A percentile compares a stretch with the other conserved stretches of the same genome.
phyloP scores from a whole-genome alignment of 2,888 invertebrate genomes.

The Pyrochroa serraticornis region DNA sequence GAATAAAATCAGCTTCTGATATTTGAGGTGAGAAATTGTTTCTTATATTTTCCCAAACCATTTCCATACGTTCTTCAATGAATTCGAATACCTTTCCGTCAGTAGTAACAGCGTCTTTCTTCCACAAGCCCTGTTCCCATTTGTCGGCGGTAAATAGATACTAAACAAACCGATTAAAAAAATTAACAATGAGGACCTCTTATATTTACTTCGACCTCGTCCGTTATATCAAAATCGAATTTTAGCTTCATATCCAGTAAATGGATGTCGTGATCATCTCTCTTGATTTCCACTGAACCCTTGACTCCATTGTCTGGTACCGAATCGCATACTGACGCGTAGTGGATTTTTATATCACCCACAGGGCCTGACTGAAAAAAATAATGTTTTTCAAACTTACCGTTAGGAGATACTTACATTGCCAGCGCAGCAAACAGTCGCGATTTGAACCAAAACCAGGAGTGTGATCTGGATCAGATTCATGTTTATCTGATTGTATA shows the following conservation, averaged over 20 bases:
- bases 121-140: constrained; percentile 1
- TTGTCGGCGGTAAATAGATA: background rate
- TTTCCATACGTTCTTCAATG: background rate
- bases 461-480: no score
- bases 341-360: background rate
- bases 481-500: no score
- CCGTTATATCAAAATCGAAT: background rate
- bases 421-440: no score
- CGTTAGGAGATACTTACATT: no score
- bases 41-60: background rate
- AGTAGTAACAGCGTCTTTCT: background rate
- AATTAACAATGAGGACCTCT: constrained; percentile 4
- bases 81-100: background rate
- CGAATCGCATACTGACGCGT: background rate
- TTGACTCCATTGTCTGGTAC: background rate
- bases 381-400: no score
- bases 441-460: no score
- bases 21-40: background rate
- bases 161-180: background rate
- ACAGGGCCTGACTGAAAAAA: background rate
- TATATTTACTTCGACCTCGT: background rate
- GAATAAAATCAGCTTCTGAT: background rate
- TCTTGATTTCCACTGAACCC: background rate
- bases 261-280: background rate
- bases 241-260: background rate